These are phyloP conservation scores for Echiichthys vipera DNA, from an alignment of 2,797 vertebrate genomes.

Conservation along the genomic window DNA sequence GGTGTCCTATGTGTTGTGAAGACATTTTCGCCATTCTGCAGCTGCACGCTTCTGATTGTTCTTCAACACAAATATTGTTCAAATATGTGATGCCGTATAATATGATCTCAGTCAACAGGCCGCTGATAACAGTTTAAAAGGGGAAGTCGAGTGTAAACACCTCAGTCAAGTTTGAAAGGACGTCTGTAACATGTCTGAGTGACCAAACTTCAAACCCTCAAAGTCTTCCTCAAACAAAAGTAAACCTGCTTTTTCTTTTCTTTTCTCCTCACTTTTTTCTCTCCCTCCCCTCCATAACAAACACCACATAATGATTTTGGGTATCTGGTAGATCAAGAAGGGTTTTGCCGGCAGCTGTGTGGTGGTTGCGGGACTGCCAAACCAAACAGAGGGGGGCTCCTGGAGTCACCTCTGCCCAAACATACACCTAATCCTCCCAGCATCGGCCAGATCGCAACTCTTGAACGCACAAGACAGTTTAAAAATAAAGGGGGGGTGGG, in stretches of 20 bases:
- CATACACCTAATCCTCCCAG: slow-evolving; percentile 90
- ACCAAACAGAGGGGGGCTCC: slow-evolving; percentile 82
- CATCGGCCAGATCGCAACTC: slow-evolving; percentile 87
- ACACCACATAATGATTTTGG: slow-evolving; percentile 77
- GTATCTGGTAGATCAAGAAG: slow-evolving; percentile 75
- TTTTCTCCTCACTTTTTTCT: slow-evolving; percentile 34
- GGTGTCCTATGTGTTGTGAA: neutral
- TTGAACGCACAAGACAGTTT: slow-evolving; percentile 82
- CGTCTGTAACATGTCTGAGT: slow-evolving; percentile 49
- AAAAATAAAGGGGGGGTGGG: slow-evolving; percentile 80
- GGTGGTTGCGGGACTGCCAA: slow-evolving; percentile 68
- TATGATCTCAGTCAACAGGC: slow-evolving; percentile 8
- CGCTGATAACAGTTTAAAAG: slow-evolving; percentile 28
- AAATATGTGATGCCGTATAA: neutral
- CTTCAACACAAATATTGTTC: neutral
- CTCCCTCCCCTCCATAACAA: slow-evolving; percentile 60
- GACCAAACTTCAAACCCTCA: slow-evolving; percentile 57
- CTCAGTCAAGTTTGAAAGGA: slow-evolving; percentile 51
- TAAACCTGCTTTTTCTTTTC: slow-evolving; percentile 49
- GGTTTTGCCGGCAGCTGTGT: slow-evolving; percentile 72
- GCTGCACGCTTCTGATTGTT: neutral
- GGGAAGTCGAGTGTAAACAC: slow-evolving; percentile 37
- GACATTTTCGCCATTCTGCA: slow-evolving; percentile 7
- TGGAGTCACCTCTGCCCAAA: slow-evolving; percentile 93
- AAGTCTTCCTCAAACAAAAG: slow-evolving; percentile 69